Percentiles rank a stretch among this genome's conserved stretches.
These are phyloP conservation scores for Adelognathus sp. DNA, from an alignment of 2,888 invertebrate genomes.

Conservation along the genomic window DNA sequence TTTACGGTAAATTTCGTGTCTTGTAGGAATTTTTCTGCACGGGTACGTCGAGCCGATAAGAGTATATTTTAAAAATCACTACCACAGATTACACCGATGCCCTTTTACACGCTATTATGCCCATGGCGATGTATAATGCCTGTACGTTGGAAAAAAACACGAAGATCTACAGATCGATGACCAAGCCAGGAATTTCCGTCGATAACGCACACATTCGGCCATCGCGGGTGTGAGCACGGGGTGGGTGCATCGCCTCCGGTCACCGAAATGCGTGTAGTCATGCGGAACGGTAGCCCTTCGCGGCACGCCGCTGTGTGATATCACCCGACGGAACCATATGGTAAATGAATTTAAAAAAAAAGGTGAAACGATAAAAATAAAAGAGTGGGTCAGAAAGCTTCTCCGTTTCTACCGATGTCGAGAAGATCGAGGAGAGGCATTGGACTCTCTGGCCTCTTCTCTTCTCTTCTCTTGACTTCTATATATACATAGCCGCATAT, in stretches of 20 bases:
- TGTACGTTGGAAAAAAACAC: background rate
- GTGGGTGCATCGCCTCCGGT: slow-evolving; percentile 24
- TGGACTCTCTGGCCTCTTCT: slow-evolving; percentile 33
- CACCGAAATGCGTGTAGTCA: slow-evolving; percentile 54
- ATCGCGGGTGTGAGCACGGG: slow-evolving; percentile 40
- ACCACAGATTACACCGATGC: background rate
- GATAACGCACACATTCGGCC: slow-evolving; percentile 41
- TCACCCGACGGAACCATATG: slow-evolving; percentile 36
- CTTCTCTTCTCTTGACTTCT: background rate
- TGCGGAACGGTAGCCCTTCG: slow-evolving; percentile 53
- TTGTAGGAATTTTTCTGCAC: background rate
- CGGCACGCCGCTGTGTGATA: slow-evolving; percentile 32
- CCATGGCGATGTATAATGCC: background rate
- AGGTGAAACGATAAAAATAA: slow-evolving; percentile 27
- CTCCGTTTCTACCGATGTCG: slow-evolving; percentile 56
- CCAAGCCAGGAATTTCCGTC: slow-evolving; percentile 49
- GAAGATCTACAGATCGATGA: slow-evolving; percentile 54
- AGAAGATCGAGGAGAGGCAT: slow-evolving; percentile 51
- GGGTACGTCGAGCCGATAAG: background rate
- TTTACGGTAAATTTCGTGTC: background rate
- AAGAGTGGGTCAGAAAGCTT: background rate
- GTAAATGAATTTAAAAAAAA: slow-evolving; percentile 38
- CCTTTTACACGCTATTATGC: background rate
- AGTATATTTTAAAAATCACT: background rate
- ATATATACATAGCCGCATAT: slow-evolving; percentile 10